phyloP scores from a whole-genome alignment of 2,888 invertebrate genomes.

The Tetragnatha montana region DNA sequence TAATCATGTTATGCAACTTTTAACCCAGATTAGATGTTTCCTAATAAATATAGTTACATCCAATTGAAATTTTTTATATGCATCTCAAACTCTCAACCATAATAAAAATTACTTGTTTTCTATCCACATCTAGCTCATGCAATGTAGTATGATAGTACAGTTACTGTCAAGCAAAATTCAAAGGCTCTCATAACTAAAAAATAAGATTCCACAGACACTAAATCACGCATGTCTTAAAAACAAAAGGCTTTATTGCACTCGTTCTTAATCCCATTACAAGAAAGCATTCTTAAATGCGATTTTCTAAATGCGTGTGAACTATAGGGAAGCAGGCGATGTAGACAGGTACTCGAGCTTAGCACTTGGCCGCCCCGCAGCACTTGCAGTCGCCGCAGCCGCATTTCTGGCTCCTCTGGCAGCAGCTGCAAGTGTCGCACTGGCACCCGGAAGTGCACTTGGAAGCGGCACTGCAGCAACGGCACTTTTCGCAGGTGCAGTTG shows the following conservation, averaged over 20 bases:
- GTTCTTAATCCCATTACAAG: not conserved
- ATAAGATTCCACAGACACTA: not conserved
- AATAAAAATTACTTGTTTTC: too few relatives aligned
- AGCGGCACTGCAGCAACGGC: slow-evolving; percentile 59
- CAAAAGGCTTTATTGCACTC: not conserved
- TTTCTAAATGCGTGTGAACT: not conserved
- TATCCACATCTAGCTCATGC: too few relatives aligned
- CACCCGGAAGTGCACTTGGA: slow-evolving; percentile 45
- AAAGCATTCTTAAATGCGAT: not conserved
- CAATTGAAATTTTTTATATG: too few relatives aligned
- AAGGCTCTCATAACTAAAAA: too few relatives aligned
- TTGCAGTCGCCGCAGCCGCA: slow-evolving; percentile 61
- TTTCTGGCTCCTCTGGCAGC: slow-evolving; percentile 38
- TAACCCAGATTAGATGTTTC: too few relatives aligned
- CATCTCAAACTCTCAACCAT: too few relatives aligned
- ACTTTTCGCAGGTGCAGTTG: slow-evolving; percentile 63
- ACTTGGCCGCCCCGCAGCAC: slow-evolving; percentile 54
- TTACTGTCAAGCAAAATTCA: too few relatives aligned
- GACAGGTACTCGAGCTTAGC: too few relatives aligned
- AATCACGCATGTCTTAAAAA: not conserved
- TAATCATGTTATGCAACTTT: too few relatives aligned
- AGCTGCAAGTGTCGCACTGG: slow-evolving; percentile 41
- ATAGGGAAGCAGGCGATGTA: not conserved
- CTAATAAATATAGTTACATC: too few relatives aligned
- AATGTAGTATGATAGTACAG: too few relatives aligned